A percentile compares a stretch with the other conserved stretches of the same genome.
Conservation (phyloP, 2,113 vertebrate genomes). For the Ranitomeya imitator region DNA sequence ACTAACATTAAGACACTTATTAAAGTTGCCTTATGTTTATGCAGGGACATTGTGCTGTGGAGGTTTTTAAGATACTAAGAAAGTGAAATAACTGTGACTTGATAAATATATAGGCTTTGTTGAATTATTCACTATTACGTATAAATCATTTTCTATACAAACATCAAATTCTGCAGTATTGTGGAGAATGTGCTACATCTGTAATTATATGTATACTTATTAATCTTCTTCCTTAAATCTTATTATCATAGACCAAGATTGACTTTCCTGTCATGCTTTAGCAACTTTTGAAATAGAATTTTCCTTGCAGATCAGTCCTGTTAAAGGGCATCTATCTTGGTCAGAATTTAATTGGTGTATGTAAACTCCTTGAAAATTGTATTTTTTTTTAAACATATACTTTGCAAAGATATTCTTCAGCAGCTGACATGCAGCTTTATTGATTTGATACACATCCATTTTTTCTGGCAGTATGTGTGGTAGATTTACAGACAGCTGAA, state of each 20-base stretch:
- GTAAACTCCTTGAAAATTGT: neutral
- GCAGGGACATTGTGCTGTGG: too few relatives aligned
- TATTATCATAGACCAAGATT: neutral
- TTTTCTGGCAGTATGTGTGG: neutral
- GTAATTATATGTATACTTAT: neutral
- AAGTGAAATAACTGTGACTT: too few relatives aligned
- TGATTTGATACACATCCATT: constrained; percentile 8
- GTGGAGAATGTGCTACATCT: neutral
- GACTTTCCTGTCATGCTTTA: neutral
- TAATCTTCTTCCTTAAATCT: neutral
- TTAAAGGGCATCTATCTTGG: neutral
- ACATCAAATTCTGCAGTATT: neutral
- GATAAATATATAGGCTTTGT: too few relatives aligned
- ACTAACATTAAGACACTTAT: too few relatives aligned
- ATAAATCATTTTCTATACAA: neutral
- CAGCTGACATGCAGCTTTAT: neutral
- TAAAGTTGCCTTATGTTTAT: too few relatives aligned
- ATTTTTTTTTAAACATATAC: neutral
- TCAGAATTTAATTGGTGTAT: constrained; percentile 1
- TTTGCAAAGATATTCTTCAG: neutral
- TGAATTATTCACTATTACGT: neutral
- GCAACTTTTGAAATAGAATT: constrained; percentile 4
- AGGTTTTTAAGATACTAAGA: too few relatives aligned
- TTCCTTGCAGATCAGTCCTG: neutral
- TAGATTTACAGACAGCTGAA: constrained; percentile 1